Evolutionary conservation across 2,113 vertebrate species (phyloP).

Genomic region (Butorides virescens): DNA sequence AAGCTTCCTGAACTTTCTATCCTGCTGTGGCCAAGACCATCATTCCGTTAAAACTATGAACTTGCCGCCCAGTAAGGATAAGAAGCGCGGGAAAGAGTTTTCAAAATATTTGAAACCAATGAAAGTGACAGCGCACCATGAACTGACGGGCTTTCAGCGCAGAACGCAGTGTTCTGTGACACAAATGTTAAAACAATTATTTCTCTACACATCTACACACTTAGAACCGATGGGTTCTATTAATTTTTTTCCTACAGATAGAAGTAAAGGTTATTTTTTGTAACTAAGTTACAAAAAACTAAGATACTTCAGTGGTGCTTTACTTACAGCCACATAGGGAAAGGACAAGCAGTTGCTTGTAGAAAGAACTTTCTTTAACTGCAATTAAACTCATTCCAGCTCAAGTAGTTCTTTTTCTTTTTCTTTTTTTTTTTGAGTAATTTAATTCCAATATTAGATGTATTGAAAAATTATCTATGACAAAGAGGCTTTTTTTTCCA

Average conservation of each 20-base stretch:
- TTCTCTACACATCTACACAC: not conserved
- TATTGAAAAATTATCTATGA: not conserved
- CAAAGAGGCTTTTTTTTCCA: not conserved
- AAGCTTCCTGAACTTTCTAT: not conserved
- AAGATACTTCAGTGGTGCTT: not conserved
- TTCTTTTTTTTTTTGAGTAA: not conserved
- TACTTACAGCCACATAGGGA: not conserved
- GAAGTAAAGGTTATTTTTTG: not conserved
- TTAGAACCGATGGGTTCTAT: not conserved
- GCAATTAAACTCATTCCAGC: not conserved
- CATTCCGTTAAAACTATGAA: not conserved
- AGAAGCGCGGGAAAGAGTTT: constrained; percentile 21
- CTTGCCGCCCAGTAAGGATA: not conserved
- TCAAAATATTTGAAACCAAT: not conserved
- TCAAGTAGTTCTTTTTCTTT: not conserved
- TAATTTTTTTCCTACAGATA: not conserved
- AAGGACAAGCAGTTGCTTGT: not conserved
- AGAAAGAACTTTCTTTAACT: not conserved
- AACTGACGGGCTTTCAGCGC: not conserved
- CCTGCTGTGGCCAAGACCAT: not conserved
- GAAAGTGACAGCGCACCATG: not conserved
- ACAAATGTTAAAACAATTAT: not conserved
- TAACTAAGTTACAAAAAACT: not conserved
- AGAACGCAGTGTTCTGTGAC: not conserved
- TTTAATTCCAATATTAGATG: not conserved